Base-by-base conservation (phyloP, 2,888 invertebrate species). In the Ceraclea dissimilis region DNA sequence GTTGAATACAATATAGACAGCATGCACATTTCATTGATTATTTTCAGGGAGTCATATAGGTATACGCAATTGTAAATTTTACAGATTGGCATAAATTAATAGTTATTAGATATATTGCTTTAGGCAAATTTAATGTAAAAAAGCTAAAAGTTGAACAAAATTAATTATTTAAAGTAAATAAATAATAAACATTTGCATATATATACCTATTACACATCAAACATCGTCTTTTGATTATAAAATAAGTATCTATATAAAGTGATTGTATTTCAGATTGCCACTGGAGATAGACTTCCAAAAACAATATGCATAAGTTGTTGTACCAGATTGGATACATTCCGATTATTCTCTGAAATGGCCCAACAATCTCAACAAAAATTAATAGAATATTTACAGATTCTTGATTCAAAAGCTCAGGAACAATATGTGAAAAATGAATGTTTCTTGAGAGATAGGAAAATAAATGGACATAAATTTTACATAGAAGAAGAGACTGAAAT, bases 211-310 rank as follows among this genome's bases (percentile, higher is more conserved):
- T n/a, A n/a, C n/a, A n/a, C n/a, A n/a, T n/a, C n/a, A n/a, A n/a
- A n/a, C n/a, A n/a, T n/a, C n/a, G n/a, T n/a, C n/a, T n/a, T n/a
- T n/a, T n/a, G n/a, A n/a, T n/a, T n/a, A n/a, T n/a, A n/a, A n/a
- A n/a, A n/a, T n/a, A n/a, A n/a, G n/a, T n/a, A n/a, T n/a, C n/a
- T n/a, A n/a, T n/a, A n/a, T n/a, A n/a, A n/a, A n/a, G n/a, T n/a
- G n/a, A n/a, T n/a, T n/a, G n/a, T 26, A 18, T 61, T 67, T 51
- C 68, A 86, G 86, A 79, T 86, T 57, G 79, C 81, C 52, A 72
- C 78, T 64, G 81, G 84, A 67, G 86, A 86, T 67, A 80, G 76
- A 65, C 71, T 85, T 61, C 83, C 86, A 6, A 85, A 85, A 74
- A 81, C 82, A 72, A 81, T 86, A 63, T 86, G 86, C 66, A 71